Evolutionary conservation across 2,888 invertebrate species (phyloP).

Genomic region (Caenorhabditis zanzibari): DNA sequence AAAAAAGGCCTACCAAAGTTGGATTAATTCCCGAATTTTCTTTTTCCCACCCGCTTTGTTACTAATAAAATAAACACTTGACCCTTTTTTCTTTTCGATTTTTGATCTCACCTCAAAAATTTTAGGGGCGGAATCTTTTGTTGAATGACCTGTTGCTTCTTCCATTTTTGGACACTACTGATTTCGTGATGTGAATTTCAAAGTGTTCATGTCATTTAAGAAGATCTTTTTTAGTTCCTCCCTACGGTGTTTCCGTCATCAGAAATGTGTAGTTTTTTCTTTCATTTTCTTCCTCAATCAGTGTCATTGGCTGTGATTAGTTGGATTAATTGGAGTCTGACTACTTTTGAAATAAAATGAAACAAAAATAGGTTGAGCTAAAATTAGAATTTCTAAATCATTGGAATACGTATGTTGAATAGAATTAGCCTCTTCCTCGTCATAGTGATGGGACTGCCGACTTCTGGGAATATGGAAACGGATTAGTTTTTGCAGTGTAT

Average conservation of each 20-base stretch:
- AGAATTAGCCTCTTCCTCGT: slow-evolving; percentile 1
- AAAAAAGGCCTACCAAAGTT: slow-evolving; percentile 9
- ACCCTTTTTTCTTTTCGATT: background rate
- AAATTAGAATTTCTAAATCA: slow-evolving; percentile 11
- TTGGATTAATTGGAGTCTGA: slow-evolving; percentile 19
- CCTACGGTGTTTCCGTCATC: slow-evolving; percentile 10
- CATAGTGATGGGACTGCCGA: background rate
- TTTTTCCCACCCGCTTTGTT: slow-evolving; percentile 9
- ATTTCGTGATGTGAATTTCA: slow-evolving; percentile 52
- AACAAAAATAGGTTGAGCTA: slow-evolving; percentile 12
- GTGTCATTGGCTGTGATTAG: slow-evolving; percentile 7
- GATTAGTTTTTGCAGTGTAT: background rate
- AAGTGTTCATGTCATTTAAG: slow-evolving; percentile 19
- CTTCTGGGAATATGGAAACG: background rate
- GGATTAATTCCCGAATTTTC: slow-evolving; percentile 40
- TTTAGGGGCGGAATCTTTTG: background rate
- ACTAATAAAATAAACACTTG: slow-evolving; percentile 38
- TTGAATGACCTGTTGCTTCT: slow-evolving; percentile 15
- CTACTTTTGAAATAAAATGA: background rate
- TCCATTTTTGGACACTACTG: slow-evolving; percentile 22
- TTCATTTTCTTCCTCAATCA: background rate
- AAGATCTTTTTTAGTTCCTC: slow-evolving; percentile 25
- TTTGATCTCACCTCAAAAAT: slow-evolving; percentile 5
- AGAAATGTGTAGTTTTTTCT: background rate
- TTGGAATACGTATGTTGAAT: background rate